These are phyloP conservation scores for Manduca sexta DNA, from an alignment of 1,140 invertebrate species.

Conservation along the genomic window DNA sequence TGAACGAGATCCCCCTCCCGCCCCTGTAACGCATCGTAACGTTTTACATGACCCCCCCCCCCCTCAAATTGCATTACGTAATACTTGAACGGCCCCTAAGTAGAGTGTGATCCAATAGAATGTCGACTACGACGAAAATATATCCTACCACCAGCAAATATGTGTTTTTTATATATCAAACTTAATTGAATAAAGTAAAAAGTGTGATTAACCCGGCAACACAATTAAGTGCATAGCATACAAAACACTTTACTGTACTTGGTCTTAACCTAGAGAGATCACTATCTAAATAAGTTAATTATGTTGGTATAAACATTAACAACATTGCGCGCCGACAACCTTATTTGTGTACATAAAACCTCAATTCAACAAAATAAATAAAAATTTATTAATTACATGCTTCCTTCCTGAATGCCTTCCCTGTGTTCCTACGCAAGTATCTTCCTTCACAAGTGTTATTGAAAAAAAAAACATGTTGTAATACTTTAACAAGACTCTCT, in stretches of 20 bases:
- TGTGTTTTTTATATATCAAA: too few species aligned
- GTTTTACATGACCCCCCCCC: too few species aligned
- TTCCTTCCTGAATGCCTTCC: constrained; percentile 7
- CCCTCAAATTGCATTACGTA: too few species aligned
- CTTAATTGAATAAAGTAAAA: not conserved
- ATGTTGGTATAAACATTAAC: constrained; percentile 22
- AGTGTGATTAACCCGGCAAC: constrained; percentile 8
- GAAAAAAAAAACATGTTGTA: not conserved
- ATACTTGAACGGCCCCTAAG: too few species aligned
- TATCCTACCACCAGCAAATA: too few species aligned
- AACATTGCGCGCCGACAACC: constrained; percentile 23
- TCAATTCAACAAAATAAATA: constrained; percentile 23
- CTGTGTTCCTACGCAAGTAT: not conserved
- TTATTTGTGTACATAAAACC: constrained; percentile 36
- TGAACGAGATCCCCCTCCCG: too few species aligned
- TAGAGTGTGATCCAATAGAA: too few species aligned
- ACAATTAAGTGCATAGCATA: constrained; percentile 12
- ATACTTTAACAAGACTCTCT: too few species aligned
- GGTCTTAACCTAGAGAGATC: constrained; percentile 56
- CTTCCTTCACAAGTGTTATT: not conserved
- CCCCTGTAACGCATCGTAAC: too few species aligned
- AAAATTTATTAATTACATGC: constrained; percentile 20
- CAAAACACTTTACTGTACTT: constrained; percentile 23
- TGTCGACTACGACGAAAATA: too few species aligned
- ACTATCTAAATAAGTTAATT: constrained; percentile 33